A percentile compares a stretch with the other conserved stretches of the same genome.
These are phyloP conservation scores for Phytoseiulus persimilis DNA, from an alignment of 2,888 invertebrate genomes.

Conservation along the genomic window DNA sequence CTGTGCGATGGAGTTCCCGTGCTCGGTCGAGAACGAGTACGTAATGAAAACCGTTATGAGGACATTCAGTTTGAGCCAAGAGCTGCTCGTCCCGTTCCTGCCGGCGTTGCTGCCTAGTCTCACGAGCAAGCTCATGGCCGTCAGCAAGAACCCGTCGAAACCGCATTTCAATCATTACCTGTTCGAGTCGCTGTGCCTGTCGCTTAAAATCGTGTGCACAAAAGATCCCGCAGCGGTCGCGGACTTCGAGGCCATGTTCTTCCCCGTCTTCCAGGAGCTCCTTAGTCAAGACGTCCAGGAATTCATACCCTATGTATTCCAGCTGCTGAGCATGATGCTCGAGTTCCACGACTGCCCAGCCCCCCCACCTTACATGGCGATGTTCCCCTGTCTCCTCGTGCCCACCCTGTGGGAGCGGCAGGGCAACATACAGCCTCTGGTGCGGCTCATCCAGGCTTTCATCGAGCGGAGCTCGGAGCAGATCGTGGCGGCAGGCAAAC, in stretches of 20 bases:
- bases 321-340: constrained; percentile 82
- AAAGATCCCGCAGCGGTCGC: constrained; percentile 66
- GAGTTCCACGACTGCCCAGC: constrained; percentile 54
- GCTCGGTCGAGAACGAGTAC: constrained; percentile 88
- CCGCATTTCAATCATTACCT: constrained; percentile 97
- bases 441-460: constrained; percentile 79
- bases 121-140: constrained; percentile 69
- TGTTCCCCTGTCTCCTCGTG: constrained; percentile 79
- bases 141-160: constrained; percentile 83
- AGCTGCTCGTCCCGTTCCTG: constrained; percentile 68
- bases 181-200: constrained; percentile 83
- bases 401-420: constrained; percentile 86
- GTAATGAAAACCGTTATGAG: constrained; percentile 97
- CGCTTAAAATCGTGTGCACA: constrained; percentile 71
- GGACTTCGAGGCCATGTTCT: constrained; percentile 81
- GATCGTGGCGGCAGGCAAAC: constrained; percentile 62
- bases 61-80: constrained; percentile 70
- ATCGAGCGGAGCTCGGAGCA: constrained; percentile 64
- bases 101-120: constrained; percentile 71
- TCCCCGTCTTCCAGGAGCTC: constrained; percentile 90
- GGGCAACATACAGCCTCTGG: constrained; percentile 86
- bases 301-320: constrained; percentile 96
- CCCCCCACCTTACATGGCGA: constrained; percentile 74
- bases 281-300: constrained; percentile 89
- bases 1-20: constrained; percentile 61